Evolutionary conservation across 2,797 vertebrate species (phyloP), one percentile per base, ranked within the genome.

Genomic region (Tachyglossus aculeatus): DNA sequence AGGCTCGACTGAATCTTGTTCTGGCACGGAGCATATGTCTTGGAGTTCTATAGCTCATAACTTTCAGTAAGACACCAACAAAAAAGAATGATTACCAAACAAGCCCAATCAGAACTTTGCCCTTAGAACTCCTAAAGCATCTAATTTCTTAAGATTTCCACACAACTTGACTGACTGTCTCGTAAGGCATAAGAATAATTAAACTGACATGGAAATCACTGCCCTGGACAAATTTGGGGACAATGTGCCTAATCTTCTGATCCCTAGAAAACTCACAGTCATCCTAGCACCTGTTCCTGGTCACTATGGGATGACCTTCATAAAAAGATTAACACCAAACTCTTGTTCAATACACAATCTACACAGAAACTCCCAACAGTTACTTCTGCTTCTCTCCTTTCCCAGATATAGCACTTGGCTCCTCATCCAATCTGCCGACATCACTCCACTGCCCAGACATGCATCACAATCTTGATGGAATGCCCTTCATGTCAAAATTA

Each of bases 211-310:
- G 77, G 82, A 91, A 82, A 89, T 83, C 83, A 90, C 84, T 86
- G 80, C 71, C 70, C 69, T 86, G 74, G 86, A 92, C 89, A 89
- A 91, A 92, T 90, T 90, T 81, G 85, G 69, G 77, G 86, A 85
- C 89, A 93, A 89, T 93, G 95, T 95, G 88, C 91, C 90, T 95
- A 96, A 96, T 94, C 92, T 96, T 92, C 90, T 94, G 93, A 94
- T 94, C 91, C 85, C 82, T 67, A 72, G 56, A 85, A 86, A 81
- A 82, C 72, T 59, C 81, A 77, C 29, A 86, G 75, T 38, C 45
- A 37, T 74, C 78, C 52, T 54, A 80, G 64, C 80, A 90, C 86
- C 85, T 91, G 85, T 73, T 61, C 51, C 37, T 67, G 66, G 67
- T 78, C 47, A 47, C 81, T 74, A 73, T 76, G 64, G 51, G 64